A percentile compares a stretch with the other conserved stretches of the same genome.
These are phyloP conservation scores for Penaeus japonicus DNA, from an alignment of 1,140 invertebrate genomes.

Conservation along the genomic window DNA sequence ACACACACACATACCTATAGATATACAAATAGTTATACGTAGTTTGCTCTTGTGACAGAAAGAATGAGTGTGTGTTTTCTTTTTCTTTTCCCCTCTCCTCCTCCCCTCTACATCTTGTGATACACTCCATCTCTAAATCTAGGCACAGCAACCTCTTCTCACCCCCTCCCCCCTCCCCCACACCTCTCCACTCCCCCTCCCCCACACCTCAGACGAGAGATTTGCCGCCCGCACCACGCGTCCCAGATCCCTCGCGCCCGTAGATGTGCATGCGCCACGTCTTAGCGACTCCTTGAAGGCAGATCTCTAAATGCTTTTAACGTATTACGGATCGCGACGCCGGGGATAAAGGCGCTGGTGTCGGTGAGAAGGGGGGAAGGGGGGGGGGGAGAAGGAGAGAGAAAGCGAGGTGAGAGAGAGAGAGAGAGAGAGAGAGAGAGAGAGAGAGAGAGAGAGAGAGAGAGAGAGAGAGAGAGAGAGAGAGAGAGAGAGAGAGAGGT, in stretches of 20 bases:
- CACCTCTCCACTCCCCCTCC: not conserved
- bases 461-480: not conserved
- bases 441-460: not conserved
- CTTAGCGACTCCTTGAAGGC: not conserved
- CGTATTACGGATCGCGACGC: slow-evolving; percentile 9
- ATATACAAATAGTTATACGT: no score
- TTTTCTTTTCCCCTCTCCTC: no score
- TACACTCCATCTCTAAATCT: no score
- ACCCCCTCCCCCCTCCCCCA: not conserved
- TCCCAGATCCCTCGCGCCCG: not conserved
- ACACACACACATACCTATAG: no score
- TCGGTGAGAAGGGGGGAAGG: not conserved
- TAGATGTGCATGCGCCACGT: not conserved
- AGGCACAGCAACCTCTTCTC: no score
- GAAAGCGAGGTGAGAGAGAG: not conserved
- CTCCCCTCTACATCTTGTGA: no score
- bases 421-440: no score
- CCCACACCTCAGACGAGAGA: slow-evolving; percentile 7
- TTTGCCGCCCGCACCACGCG: not conserved
- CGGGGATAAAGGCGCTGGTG: not conserved
- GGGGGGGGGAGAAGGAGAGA: not conserved
- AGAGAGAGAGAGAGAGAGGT: not conserved
- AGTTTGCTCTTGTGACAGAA: no score
- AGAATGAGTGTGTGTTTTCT: no score
- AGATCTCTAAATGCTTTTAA: slow-evolving; percentile 34